These are phyloP conservation scores for Lochmaea crataegi DNA, from an alignment of 2,888 invertebrate genomes.

Conservation along the genomic window DNA sequence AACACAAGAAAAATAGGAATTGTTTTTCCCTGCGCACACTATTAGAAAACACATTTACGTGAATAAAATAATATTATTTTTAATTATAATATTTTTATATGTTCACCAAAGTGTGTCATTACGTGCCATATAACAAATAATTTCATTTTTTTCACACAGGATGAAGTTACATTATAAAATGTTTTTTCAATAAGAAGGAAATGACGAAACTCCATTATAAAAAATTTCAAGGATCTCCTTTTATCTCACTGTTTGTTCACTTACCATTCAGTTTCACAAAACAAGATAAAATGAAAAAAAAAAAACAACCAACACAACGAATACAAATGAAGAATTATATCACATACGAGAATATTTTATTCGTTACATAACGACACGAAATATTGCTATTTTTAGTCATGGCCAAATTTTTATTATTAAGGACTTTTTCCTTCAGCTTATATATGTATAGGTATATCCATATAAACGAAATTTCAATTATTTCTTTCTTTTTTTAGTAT, in stretches of 20 bases:
- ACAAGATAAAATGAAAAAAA: slow-evolving; percentile 39
- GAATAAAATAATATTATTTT: slow-evolving; percentile 21
- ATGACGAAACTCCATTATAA: slow-evolving; percentile 56
- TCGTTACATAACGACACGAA: slow-evolving; percentile 21
- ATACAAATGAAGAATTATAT: slow-evolving; percentile 33
- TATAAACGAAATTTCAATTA: background rate
- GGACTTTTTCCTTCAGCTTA: background rate
- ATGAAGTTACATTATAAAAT: slow-evolving; percentile 56
- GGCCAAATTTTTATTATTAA: background rate
- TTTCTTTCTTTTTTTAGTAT: background rate
- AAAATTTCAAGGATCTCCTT: slow-evolving; percentile 52
- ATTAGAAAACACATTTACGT: background rate
- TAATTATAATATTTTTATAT: slow-evolving; percentile 48
- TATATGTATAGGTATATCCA: background rate
- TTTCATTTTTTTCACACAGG: slow-evolving; percentile 57
- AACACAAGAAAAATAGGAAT: slow-evolving; percentile 1
- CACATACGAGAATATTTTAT: slow-evolving; percentile 8
- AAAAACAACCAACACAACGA: slow-evolving; percentile 24
- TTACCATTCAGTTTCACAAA: slow-evolving; percentile 32
- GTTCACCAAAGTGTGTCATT: slow-evolving; percentile 60
- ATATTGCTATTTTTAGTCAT: background rate
- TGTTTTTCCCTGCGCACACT: background rate
- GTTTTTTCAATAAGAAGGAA: slow-evolving; percentile 58
- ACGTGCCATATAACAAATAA: slow-evolving; percentile 58
- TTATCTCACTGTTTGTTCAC: slow-evolving; percentile 41